phyloP scores from a whole-genome alignment of 2,113 vertebrate species.

The Zeus faber region DNA sequence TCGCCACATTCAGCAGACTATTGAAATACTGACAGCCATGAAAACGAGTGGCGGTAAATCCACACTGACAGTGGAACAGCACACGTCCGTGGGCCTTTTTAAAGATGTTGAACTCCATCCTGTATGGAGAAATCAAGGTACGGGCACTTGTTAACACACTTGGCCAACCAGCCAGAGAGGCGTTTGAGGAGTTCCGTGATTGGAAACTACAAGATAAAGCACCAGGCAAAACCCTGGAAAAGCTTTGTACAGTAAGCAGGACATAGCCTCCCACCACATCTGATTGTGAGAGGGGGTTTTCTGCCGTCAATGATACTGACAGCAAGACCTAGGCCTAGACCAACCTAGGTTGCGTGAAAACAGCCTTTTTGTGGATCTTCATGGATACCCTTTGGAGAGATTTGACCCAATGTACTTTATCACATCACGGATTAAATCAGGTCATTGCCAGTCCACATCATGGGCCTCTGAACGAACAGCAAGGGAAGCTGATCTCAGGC shows the following conservation, averaged over 20 bases:
- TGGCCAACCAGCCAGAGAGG: no score
- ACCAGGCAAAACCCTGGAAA: neutral
- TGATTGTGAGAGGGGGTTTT: neutral
- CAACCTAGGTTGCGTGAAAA: neutral
- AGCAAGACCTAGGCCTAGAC: neutral
- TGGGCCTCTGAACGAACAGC: neutral
- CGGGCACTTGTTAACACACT: no score
- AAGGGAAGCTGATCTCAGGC: no score
- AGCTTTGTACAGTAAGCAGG: neutral
- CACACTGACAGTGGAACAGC: neutral
- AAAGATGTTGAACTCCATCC: neutral
- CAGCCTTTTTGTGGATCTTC: neutral
- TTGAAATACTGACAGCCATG: neutral
- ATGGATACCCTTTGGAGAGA: neutral
- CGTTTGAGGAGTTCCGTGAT: neutral
- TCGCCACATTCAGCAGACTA: neutral
- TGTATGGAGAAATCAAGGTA: no score
- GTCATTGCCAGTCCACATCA: neutral
- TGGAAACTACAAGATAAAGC: neutral
- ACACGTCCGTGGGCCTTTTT: neutral
- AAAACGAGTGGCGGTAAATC: neutral
- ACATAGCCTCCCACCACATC: neutral
- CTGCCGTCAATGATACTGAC: neutral
- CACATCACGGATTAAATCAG: neutral
- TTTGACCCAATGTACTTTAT: neutral